phyloP scores from a whole-genome alignment of 2,797 vertebrate genomes.

The Diplodus puntazzo region DNA sequence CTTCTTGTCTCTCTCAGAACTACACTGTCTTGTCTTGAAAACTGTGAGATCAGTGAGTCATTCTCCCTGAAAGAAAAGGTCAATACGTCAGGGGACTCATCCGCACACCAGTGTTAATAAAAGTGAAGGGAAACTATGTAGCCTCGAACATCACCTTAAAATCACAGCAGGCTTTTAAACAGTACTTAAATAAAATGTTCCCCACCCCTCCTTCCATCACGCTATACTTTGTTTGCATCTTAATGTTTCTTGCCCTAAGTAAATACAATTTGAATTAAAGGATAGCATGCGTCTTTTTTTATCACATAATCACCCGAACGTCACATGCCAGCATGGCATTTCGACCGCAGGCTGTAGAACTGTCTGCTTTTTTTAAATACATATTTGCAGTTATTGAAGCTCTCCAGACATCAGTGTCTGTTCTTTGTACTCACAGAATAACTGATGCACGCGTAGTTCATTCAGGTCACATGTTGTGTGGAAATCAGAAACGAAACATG shows the following conservation, averaged over 20 bases:
- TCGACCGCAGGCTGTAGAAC: not conserved
- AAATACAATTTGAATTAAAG: not conserved
- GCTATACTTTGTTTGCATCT: not conserved
- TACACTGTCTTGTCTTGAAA: not conserved
- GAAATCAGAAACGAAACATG: not conserved
- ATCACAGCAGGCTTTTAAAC: not conserved
- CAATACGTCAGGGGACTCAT: not conserved
- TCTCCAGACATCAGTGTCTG: not conserved
- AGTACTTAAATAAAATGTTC: not conserved
- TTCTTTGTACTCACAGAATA: not conserved
- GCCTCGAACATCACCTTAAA: slow-evolving; percentile 9
- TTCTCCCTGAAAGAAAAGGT: slow-evolving; percentile 1
- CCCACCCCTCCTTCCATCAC: not conserved
- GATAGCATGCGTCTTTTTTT: not conserved
- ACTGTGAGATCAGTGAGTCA: not conserved
- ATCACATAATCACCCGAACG: not conserved
- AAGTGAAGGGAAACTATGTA: not conserved
- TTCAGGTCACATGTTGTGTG: not conserved
- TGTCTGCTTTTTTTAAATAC: not conserved
- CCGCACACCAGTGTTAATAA: not conserved
- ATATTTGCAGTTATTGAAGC: not conserved
- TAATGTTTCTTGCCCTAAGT: not conserved
- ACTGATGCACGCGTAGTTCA: not conserved
- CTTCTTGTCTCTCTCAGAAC: not conserved
- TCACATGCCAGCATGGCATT: not conserved